These are phyloP conservation scores for Amia ocellicauda DNA, from an alignment of 2,113 vertebrate genomes.

Conservation along the genomic window DNA sequence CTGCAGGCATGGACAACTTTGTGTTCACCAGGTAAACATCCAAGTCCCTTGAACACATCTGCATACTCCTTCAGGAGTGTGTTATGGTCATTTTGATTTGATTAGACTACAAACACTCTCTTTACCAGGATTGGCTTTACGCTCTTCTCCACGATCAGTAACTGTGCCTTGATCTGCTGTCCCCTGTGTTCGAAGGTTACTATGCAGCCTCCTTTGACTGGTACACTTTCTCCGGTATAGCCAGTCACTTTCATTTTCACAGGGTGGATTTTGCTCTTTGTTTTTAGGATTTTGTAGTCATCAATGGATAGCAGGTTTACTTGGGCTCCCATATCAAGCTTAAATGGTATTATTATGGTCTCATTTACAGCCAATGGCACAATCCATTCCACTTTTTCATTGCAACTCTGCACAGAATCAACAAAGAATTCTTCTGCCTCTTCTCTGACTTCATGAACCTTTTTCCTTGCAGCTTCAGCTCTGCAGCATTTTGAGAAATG, in stretches of 20 bases:
- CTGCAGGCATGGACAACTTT: constrained; percentile 24
- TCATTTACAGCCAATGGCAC: constrained; percentile 17
- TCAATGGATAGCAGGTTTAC: constrained; percentile 33
- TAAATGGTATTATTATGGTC: constrained; percentile 22
- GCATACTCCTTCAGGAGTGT: constrained; percentile 16
- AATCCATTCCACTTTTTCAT: constrained; percentile 16
- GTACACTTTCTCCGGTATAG: constrained; percentile 15
- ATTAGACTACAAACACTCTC: constrained; percentile 17
- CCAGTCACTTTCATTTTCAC: constrained; percentile 27
- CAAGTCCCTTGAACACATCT: constrained; percentile 20
- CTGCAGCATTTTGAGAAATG: constrained; percentile 22
- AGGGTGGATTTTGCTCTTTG: constrained; percentile 23
- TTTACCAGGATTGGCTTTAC: constrained; percentile 23
- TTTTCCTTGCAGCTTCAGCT: neutral
- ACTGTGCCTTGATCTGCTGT: constrained; percentile 5
- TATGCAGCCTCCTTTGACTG: constrained; percentile 21
- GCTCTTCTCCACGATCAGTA: constrained; percentile 18
- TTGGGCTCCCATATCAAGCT: constrained; percentile 23
- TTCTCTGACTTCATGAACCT: constrained; percentile 18
- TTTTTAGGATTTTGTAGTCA: constrained; percentile 40
- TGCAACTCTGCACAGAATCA: neutral
- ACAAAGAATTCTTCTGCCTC: constrained; percentile 19
- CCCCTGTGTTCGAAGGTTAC: constrained; percentile 17
- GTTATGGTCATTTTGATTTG: neutral
- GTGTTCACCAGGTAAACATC: constrained; percentile 23